phyloP scores from a whole-genome alignment of 2,888 invertebrate species.

The Holacanthella duospinosa region DNA sequence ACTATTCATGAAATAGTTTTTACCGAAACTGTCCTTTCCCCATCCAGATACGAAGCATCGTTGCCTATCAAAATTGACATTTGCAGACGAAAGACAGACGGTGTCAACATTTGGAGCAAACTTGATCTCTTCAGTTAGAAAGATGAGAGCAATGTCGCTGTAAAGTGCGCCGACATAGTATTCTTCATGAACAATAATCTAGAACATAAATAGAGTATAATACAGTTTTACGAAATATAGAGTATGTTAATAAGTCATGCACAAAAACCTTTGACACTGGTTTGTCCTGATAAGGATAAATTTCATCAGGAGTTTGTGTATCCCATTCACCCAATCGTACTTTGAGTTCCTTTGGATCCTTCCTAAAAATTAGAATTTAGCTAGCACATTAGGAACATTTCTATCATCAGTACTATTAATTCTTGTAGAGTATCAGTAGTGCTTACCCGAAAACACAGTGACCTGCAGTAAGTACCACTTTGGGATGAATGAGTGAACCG shows the following conservation, averaged over 20 bases:
- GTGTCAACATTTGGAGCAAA: conserved; percentile 59
- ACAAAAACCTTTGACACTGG: conserved; percentile 38
- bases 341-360: conserved; percentile 42
- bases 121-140: conserved; percentile 52
- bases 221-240: background rate
- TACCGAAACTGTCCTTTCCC: conserved; percentile 61
- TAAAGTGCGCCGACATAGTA: conserved; percentile 57
- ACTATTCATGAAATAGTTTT: too few relatives aligned
- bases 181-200: conserved; percentile 51
- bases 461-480: conserved; percentile 67
- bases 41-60: conserved; percentile 62
- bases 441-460: conserved; percentile 53
- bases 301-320: conserved; percentile 60
- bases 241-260: background rate
- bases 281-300: conserved; percentile 59
- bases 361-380: conserved; percentile 13
- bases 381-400: background rate
- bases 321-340: conserved; percentile 74
- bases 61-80: conserved; percentile 45
- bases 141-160: conserved; percentile 64
- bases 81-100: conserved; percentile 54
- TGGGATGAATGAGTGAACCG: conserved; percentile 64
- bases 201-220: conserved; percentile 17
- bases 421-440: background rate
- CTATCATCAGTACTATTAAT: background rate